Evolutionary conservation across 2,113 vertebrate species (phyloP).

Genomic region (Gymnarchus niloticus): DNA sequence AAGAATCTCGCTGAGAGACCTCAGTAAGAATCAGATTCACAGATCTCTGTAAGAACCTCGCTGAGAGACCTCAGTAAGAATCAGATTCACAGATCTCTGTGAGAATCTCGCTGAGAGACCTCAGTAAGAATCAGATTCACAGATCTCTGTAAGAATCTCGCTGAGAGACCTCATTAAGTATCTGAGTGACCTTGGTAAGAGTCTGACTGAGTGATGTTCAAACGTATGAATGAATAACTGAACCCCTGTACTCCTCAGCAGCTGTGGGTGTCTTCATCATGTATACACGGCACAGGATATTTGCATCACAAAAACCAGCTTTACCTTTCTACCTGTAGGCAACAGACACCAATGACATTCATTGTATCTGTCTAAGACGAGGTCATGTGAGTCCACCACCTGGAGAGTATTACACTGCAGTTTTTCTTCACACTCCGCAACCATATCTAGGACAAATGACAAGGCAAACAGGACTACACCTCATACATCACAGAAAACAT

Average conservation of each 20-base stretch:
- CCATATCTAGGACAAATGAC: conserved; percentile 5
- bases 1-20: not conserved
- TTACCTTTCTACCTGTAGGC: not conserved
- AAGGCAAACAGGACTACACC: not conserved
- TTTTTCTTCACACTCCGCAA: not conserved
- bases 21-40: no score
- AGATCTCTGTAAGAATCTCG: not conserved
- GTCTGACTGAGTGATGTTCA: not conserved
- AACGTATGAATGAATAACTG: not conserved
- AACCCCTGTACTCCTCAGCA: not conserved
- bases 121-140: not conserved
- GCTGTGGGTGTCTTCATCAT: not conserved
- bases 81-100: no score
- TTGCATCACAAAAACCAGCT: not conserved
- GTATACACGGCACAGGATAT: not conserved
- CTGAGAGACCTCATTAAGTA: not conserved
- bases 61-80: no score
- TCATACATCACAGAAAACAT: not conserved
- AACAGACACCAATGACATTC: not conserved
- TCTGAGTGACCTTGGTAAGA: not conserved
- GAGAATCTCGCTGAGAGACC: not conserved
- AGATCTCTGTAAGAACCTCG: no score
- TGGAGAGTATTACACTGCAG: not conserved
- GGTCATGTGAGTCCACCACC: not conserved
- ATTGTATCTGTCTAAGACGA: not conserved